Conservation (phyloP, 1,140 invertebrate species). For the Vanessa tameamea region DNA sequence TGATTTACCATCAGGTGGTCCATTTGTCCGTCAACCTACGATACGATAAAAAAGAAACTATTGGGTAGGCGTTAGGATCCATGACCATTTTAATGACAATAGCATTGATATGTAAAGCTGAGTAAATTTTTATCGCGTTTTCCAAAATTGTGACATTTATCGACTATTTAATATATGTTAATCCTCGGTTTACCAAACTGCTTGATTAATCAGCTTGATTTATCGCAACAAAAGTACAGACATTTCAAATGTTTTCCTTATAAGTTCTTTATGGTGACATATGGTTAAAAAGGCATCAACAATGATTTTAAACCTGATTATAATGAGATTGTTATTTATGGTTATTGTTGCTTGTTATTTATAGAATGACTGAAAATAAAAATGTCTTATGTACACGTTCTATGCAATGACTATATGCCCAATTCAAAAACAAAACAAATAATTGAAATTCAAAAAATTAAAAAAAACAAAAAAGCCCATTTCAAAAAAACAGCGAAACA, state of each 20-base stretch:
- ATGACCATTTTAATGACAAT: background rate
- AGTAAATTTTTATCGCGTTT: conserved; percentile 1
- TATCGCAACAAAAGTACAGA: background rate
- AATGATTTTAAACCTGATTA: background rate
- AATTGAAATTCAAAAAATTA: too few species aligned
- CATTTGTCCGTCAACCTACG: too few species aligned
- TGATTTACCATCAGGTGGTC: too few species aligned
- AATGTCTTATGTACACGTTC: too few species aligned
- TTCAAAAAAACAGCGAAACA: too few species aligned
- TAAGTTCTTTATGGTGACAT: conserved; percentile 3
- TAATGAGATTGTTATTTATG: too few species aligned
- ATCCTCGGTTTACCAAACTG: conserved; percentile 5
- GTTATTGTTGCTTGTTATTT: too few species aligned
- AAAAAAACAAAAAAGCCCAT: too few species aligned
- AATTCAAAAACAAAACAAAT: too few species aligned
- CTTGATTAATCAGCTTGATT: too few species aligned
- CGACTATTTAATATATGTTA: conserved; percentile 10
- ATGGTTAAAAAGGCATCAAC: conserved; percentile 17
- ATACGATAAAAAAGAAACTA: background rate
- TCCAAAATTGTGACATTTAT: conserved; percentile 4
- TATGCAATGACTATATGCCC: too few species aligned
- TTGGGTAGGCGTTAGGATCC: background rate
- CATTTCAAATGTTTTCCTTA: background rate
- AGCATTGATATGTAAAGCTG: background rate
- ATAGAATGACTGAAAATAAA: too few species aligned